Percentiles rank a stretch among this genome's conserved stretches.
Conservation (phyloP, 2,888 invertebrate species). For the Drosophila pegasa region DNA sequence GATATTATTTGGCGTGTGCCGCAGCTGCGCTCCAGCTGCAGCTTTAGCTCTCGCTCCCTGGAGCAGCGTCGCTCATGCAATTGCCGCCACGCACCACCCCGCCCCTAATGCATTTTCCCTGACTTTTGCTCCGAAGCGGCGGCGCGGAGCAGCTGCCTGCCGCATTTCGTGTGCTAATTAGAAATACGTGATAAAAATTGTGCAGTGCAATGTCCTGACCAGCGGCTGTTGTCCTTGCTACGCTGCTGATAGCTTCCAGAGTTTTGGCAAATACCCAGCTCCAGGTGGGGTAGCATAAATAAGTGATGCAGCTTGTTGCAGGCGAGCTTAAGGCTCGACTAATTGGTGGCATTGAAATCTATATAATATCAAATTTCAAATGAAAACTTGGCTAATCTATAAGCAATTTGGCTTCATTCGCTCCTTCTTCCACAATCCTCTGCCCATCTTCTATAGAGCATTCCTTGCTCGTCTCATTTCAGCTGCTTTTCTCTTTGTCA, state of each 20-base stretch:
- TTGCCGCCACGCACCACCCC: background rate
- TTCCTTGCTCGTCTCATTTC: background rate
- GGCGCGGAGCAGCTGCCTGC: slow-evolving; percentile 40
- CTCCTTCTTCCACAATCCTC: too few relatives aligned
- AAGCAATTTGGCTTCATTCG: too few relatives aligned
- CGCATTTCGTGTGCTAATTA: slow-evolving; percentile 74
- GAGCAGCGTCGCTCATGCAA: slow-evolving; percentile 1
- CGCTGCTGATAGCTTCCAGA: slow-evolving; percentile 6
- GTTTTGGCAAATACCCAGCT: slow-evolving; percentile 14
- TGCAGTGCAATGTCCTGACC: slow-evolving; percentile 35
- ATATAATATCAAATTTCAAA: too few relatives aligned
- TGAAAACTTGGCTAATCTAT: too few relatives aligned
- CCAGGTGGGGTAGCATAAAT: slow-evolving; percentile 6
- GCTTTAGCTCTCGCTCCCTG: slow-evolving; percentile 6
- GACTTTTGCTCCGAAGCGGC: slow-evolving; percentile 32
- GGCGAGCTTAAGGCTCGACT: background rate
- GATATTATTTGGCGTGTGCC: slow-evolving; percentile 71
- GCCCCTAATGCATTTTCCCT: slow-evolving; percentile 24
- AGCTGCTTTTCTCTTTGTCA: slow-evolving; percentile 18
- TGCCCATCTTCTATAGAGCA: slow-evolving; percentile 1
- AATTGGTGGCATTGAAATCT: too few relatives aligned
- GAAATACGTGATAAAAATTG: slow-evolving; percentile 74
- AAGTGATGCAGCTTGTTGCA: slow-evolving; percentile 6
- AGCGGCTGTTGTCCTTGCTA: slow-evolving; percentile 40
- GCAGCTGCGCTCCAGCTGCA: slow-evolving; percentile 46